A percentile compares a stretch with the other conserved stretches of the same genome.
Evolutionary conservation across 2,113 vertebrate genomes (phyloP).

Genomic region (Thalassarche chlororhynchos): DNA sequence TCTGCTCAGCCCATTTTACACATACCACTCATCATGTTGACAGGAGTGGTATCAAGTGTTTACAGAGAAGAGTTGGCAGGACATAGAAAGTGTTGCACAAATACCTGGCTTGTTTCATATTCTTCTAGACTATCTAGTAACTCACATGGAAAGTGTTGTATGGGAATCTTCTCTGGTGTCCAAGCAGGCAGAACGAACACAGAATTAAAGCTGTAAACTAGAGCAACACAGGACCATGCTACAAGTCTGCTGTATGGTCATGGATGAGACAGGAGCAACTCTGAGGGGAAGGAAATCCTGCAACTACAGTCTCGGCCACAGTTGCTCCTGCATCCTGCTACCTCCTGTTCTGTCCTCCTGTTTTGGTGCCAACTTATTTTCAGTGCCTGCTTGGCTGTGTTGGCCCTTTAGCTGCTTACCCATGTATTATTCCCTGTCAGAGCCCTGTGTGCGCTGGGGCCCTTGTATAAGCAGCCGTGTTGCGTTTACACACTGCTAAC

Average conservation of each 20-base stretch:
- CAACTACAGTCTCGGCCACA: background rate
- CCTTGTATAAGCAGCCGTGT: background rate
- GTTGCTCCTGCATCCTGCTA: background rate
- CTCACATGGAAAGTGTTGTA: background rate
- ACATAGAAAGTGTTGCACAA: background rate
- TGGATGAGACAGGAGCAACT: background rate
- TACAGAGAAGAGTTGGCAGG: background rate
- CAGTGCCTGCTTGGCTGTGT: background rate
- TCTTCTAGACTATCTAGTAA: background rate
- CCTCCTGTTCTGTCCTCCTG: background rate
- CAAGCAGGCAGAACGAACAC: background rate
- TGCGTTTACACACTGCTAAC: background rate
- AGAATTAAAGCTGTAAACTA: background rate
- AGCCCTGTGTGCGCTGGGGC: accelerated
- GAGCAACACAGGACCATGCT: background rate
- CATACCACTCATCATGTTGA: background rate
- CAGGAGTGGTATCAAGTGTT: background rate
- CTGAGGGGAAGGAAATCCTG: background rate
- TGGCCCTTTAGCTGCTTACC: background rate
- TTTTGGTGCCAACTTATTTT: background rate
- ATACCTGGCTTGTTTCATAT: background rate
- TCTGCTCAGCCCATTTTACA: background rate
- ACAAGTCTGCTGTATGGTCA: background rate
- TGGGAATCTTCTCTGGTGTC: background rate
- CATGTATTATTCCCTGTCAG: background rate